Evolutionary conservation across 2,888 invertebrate species (phyloP), one percentile per base, ranked within the genome.

Genomic region (Merodon equestris): DNA sequence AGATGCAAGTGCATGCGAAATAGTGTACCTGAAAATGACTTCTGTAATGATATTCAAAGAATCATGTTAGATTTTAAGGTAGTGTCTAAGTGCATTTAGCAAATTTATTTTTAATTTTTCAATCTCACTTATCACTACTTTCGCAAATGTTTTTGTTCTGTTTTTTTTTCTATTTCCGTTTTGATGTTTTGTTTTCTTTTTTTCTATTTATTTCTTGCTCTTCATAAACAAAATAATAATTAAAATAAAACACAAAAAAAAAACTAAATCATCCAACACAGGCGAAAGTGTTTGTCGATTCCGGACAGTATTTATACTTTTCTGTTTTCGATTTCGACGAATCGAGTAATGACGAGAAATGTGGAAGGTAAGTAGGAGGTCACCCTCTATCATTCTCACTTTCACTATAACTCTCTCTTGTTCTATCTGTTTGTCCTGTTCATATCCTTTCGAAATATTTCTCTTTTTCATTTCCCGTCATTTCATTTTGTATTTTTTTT

Each of bases 291-390:
- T 87, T 86, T 85, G 85, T 86, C 85, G 87, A 88, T 85, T 82
- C 84, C 85, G 89, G 89, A 84, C 89, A 89, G 85, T 84, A 76
- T 82, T 84, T 94, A 86, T 89, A 89, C 86, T 91, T 95, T 85
- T 90, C 90, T 86, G 91, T 97, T 85, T 94, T 91, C 92, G 97
- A 98, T 92, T 94, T 95, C 92, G 97, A 98, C 91, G 94, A 94
- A 87, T 93, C 95, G 84, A 94, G 93, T 86, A 92, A 94, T 88
- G 97, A 98, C 90, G 98, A 98, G 90, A 92, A 92, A 84, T 93
- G 98, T 85, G 98, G 98, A 92, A 96, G 96, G 96, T 95, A 91
- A 90, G 92, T 84, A 66, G 2, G 27, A 27, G 2, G 2, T 7
- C 7, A 7, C 27, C 2, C 27, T 27, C 27, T 27, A 14, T 14